Percentiles rank a stretch among this genome's conserved stretches.
These are phyloP conservation scores for Chascanopsetta lugubris DNA, from an alignment of 2,113 vertebrate genomes.

Conservation along the genomic window DNA sequence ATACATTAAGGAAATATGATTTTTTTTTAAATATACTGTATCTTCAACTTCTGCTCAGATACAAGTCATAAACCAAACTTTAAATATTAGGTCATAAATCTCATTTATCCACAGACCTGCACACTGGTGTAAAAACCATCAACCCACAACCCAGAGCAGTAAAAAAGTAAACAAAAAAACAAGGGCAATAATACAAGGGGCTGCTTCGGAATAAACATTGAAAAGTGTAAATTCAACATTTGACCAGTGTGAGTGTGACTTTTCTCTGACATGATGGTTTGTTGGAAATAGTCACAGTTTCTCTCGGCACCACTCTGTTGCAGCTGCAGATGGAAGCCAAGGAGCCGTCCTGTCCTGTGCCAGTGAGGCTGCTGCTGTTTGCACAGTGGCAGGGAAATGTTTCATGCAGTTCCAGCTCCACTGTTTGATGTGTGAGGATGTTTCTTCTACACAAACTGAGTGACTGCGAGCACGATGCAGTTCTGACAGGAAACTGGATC, in stretches of 20 bases:
- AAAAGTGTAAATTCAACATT: no score
- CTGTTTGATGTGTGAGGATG: slow-evolving; percentile 35
- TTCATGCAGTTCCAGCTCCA: slow-evolving; percentile 47
- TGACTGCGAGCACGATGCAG: background rate
- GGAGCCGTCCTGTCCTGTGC: slow-evolving; percentile 25
- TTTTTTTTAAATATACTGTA: no score
- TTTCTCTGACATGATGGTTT: background rate
- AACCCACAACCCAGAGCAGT: no score
- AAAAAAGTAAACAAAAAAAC: no score
- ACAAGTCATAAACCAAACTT: no score
- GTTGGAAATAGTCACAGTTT: background rate
- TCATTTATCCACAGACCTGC: no score
- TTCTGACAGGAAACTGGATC: slow-evolving; percentile 15
- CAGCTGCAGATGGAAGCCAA: slow-evolving; percentile 10
- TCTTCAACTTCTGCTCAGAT: no score
- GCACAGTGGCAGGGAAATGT: slow-evolving; percentile 25
- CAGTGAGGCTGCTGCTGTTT: slow-evolving; percentile 36
- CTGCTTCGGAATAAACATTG: no score
- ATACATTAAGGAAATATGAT: no score
- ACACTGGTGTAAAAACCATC: no score
- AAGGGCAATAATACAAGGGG: no score
- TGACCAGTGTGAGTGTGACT: background rate
- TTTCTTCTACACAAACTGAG: slow-evolving; percentile 15
- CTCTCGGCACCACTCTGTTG: background rate
- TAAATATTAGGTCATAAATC: no score